phyloP scores from a whole-genome alignment of 1,140 invertebrate genomes.

The Cotesia vestalis region DNA sequence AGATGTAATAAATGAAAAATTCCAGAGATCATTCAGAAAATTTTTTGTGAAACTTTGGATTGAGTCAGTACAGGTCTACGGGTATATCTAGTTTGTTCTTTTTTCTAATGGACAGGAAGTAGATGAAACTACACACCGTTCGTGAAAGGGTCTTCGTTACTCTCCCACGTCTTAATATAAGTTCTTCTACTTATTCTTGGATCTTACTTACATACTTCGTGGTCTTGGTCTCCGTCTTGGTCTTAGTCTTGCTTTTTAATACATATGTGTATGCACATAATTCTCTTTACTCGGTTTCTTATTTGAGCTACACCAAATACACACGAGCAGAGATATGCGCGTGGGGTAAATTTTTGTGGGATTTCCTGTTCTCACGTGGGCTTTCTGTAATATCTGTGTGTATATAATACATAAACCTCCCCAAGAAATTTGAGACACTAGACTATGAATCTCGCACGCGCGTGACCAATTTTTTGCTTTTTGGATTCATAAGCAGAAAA shows the following conservation, averaged over 20 bases:
- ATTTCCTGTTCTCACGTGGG: conserved; percentile 19
- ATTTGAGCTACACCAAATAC: conserved; percentile 4
- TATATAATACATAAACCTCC: too few species aligned
- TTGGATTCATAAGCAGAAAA: too few species aligned
- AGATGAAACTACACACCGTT: conserved; percentile 49
- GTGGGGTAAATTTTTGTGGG: conserved; percentile 39
- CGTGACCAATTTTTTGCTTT: conserved; percentile 20
- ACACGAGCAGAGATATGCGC: conserved; percentile 33
- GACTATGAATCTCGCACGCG: conserved; percentile 22
- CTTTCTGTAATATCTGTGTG: background rate
- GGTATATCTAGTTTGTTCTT: background rate
- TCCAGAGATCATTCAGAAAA: background rate
- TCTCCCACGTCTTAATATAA: conserved; percentile 7
- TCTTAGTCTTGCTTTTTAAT: background rate
- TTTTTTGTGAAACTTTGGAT: background rate
- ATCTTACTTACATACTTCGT: background rate
- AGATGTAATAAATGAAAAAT: background rate
- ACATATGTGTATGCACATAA: background rate
- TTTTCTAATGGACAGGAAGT: conserved; percentile 43
- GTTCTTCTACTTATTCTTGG: background rate
- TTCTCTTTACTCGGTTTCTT: conserved; percentile 30
- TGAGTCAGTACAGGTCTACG: background rate
- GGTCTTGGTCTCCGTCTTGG: background rate
- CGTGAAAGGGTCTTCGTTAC: conserved; percentile 40
- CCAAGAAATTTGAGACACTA: conserved; percentile 24